phyloP scores from a whole-genome alignment of 2,888 invertebrate species.

The Dinocampus coccinellae region DNA sequence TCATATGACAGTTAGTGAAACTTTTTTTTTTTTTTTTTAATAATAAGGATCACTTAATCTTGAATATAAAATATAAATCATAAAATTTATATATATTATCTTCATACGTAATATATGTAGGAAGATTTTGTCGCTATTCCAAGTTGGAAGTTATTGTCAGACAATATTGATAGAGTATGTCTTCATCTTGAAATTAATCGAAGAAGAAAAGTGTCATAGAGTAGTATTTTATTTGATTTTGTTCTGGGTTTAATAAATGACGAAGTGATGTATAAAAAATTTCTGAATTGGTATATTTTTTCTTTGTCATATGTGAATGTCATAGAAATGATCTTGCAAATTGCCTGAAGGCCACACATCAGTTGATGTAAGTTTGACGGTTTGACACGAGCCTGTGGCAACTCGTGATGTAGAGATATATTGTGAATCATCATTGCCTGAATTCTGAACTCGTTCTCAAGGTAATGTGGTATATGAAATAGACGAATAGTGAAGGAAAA shows the following conservation, averaged over 20 bases:
- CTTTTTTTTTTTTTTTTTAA: no score
- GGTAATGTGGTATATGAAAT: not conserved
- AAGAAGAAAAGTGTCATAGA: not conserved
- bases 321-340: not conserved
- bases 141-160: conserved; percentile 1
- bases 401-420: conserved; percentile 4
- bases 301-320: not conserved
- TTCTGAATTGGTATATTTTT: not conserved
- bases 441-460: conserved; percentile 22
- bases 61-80: not conserved
- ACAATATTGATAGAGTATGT: not conserved
- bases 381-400: conserved; percentile 12
- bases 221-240: not conserved
- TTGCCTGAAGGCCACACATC: not conserved
- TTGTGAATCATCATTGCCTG: conserved; percentile 18
- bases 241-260: not conserved
- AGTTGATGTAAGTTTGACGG: not conserved
- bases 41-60: not conserved
- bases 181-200: not conserved
- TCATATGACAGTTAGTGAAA: not conserved
- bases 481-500: not conserved
- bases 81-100: not conserved
- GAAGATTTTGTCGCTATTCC: not conserved
- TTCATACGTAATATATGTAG: not conserved
- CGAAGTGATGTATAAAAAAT: not conserved